Evolutionary conservation across 2,797 vertebrate genomes (phyloP), one percentile per base, ranked within the genome.

Genomic region (Leptodactylus fallax): DNA sequence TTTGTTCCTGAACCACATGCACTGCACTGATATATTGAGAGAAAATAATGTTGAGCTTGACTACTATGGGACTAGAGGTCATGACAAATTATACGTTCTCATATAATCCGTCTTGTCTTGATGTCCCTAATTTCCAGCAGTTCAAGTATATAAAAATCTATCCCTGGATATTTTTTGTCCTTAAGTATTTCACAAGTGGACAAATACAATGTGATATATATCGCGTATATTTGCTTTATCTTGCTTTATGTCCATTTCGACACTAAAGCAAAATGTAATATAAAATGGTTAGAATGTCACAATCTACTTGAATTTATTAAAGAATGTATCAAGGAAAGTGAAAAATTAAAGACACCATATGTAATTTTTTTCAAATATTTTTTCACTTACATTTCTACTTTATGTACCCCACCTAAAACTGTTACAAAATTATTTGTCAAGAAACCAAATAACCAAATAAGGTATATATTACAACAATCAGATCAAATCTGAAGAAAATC

Each of bases 1-100:
- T 77, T 78, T 78, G 23, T 85, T 63, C 14, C 16, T 78, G n/a
- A 2, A 61, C 58, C 83, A 78, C 55, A 74, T 74, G 83, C 56
- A 60, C 10, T 60, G 53, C 17, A 71, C n/a, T 84, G 51, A 74
- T 84, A 74, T 74, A 17, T 45, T 45, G 23, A 23, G 65, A 83
- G 67, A 56, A 71, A 60, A 60, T 84, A 56, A 13, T n/a, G 13
- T 74, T 56, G 55, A 47, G 36, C 69, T 45, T 71, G 27, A 45
- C 47, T 58, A 36, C 74, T 84, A 36, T 74, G 55, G 47, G 27
- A 74, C 55, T 45, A 71, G 51, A 45, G 81, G 49, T 83, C 47
- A 67, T 71, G 23, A 71, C 60, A 53, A 71, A 83, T 60, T 79
- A 79, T 55, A 67, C 27, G 65, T 83, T 69, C 25, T 69, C 49